A percentile compares a stretch with the other conserved stretches of the same genome.
phyloP scores from a whole-genome alignment of 2,797 vertebrate genomes.

The Takifugu ocellatus region DNA sequence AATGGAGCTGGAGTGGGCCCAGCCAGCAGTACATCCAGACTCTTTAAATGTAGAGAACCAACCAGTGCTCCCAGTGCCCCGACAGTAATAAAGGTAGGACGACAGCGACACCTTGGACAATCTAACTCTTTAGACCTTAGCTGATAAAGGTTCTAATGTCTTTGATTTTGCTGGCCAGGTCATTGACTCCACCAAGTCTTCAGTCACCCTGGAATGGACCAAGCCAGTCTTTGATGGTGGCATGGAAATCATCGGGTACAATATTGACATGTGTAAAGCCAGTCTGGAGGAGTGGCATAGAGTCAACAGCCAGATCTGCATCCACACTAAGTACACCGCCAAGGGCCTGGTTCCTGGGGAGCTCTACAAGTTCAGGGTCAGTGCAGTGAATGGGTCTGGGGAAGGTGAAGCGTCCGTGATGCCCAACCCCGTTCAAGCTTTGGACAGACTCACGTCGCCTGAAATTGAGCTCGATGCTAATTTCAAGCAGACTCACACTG shows the following conservation, averaged over 20 bases:
- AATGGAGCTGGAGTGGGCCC: constrained; percentile 92
- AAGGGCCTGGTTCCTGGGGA: constrained; percentile 88
- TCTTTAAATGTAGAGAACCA: constrained; percentile 96
- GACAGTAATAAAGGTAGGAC: constrained; percentile 86
- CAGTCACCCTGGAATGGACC: constrained; percentile 92
- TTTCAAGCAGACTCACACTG: constrained; percentile 96
- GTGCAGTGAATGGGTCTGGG: constrained; percentile 90
- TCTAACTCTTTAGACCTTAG: not conserved
- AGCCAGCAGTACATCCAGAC: constrained; percentile 87
- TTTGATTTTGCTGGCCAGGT: constrained; percentile 43
- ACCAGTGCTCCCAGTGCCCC: constrained; percentile 91
- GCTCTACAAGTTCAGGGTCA: constrained; percentile 95
- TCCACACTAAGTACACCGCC: constrained; percentile 88
- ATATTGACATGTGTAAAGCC: constrained; percentile 98
- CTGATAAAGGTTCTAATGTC: not conserved
- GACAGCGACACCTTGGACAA: not conserved
- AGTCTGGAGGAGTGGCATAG: constrained; percentile 96
- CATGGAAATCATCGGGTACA: constrained; percentile 94
- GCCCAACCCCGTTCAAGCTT: constrained; percentile 82
- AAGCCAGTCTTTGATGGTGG: constrained; percentile 97
- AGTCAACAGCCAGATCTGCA: constrained; percentile 88
- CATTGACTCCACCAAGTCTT: constrained; percentile 91
- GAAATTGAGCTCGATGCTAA: constrained; percentile 93
- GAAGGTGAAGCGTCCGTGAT: constrained; percentile 89
- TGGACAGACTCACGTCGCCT: constrained; percentile 91